A percentile compares a stretch with the other conserved stretches of the same genome.
Evolutionary conservation across 1,140 invertebrate species (phyloP).

Genomic region (Tetragonula clypearis): DNA sequence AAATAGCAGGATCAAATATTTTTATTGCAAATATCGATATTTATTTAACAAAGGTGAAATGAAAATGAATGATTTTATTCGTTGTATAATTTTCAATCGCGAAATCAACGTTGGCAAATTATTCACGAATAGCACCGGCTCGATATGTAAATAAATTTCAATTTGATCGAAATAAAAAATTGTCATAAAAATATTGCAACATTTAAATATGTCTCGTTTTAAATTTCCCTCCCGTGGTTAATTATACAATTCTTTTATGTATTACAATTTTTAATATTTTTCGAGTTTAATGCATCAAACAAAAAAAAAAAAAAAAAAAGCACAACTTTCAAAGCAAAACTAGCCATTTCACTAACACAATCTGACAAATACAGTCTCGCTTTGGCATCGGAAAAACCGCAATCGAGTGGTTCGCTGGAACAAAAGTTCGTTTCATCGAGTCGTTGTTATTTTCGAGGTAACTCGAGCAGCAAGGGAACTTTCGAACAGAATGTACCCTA

Average conservation of each 20-base stretch:
- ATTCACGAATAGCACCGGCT: too few relatives aligned
- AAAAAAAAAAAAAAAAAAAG: background rate
- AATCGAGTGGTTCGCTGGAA: background rate
- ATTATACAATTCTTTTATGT: background rate
- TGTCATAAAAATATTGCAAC: background rate
- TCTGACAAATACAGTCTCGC: background rate
- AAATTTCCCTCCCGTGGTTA: background rate
- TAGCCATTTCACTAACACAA: too few relatives aligned
- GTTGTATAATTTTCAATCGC: background rate
- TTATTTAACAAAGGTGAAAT: background rate
- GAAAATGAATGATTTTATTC: background rate
- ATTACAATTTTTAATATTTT: background rate
- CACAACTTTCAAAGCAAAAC: background rate
- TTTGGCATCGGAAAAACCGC: background rate
- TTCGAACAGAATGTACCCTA: background rate
- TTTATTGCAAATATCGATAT: background rate
- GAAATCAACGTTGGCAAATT: background rate
- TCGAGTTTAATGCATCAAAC: background rate
- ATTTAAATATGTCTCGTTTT: too few relatives aligned
- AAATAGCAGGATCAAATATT: background rate
- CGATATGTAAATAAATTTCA: too few relatives aligned
- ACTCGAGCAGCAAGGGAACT: constrained; percentile 4
- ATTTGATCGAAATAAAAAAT: too few relatives aligned
- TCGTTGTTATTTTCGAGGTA: constrained; percentile 9
- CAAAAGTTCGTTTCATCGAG: background rate